Conservation (phyloP, 2,797 vertebrate genomes). For the Lagorchestes hirsutus region DNA sequence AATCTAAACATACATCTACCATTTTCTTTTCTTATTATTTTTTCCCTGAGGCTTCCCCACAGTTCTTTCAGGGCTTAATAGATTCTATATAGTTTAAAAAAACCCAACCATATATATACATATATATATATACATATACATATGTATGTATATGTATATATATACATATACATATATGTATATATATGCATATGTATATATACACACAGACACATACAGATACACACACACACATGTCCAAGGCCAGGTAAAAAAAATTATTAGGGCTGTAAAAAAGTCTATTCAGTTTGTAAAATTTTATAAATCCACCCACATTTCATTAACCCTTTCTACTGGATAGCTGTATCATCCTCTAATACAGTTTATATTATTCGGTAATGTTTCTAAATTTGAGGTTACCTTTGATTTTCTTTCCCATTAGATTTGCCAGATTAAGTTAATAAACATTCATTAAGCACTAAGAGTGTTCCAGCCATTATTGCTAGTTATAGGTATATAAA, state of each 20-base stretch:
- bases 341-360: background rate
- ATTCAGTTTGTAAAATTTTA: conserved; percentile 55
- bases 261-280: conserved; percentile 51
- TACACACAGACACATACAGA: no score
- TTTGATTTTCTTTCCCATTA: background rate
- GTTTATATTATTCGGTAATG: background rate
- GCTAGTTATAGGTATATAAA: background rate
- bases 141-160: background rate
- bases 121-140: no score
- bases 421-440: background rate
- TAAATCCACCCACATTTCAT: conserved; percentile 8
- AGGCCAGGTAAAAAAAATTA: conserved; percentile 55
- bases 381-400: background rate
- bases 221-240: background rate
- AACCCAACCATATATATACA: conserved; percentile 38
- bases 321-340: background rate
- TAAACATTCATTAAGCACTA: background rate
- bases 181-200: background rate
- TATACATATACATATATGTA: no score
- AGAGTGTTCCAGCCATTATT: background rate
- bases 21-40: conserved; percentile 52
- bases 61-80: conserved; percentile 36
- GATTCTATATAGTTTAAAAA: conserved; percentile 66
- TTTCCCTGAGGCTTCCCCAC: conserved; percentile 61
- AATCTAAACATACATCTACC: conserved; percentile 61